Conservation (phyloP, 2,797 vertebrate genomes). For the Melanotaenia maccullochi region DNA sequence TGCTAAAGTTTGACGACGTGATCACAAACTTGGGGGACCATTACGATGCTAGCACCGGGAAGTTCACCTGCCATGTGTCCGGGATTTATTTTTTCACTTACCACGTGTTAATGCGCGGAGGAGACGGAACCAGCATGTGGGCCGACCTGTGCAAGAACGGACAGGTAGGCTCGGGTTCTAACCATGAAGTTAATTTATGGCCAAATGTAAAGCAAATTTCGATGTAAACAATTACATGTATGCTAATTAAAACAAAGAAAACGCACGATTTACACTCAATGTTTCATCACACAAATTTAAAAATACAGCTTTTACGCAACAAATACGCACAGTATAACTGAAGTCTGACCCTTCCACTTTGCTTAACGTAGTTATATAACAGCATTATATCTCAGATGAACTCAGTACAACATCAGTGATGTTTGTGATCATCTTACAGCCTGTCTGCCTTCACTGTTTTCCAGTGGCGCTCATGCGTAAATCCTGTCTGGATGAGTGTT, state of each 20-base stretch:
- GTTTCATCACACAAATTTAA: neutral
- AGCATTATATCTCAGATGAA: neutral
- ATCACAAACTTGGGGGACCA: conserved; percentile 95
- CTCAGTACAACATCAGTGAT: neutral
- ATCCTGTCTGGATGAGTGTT: conserved; percentile 24
- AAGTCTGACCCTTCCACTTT: neutral
- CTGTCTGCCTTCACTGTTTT: conserved; percentile 3
- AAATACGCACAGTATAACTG: neutral
- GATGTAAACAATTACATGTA: no score
- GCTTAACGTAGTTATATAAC: neutral
- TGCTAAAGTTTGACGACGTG: conserved; percentile 96
- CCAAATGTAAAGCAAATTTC: no score
- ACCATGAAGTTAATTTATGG: no score
- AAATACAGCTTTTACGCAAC: conserved; percentile 44
- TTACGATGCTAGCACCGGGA: conserved; percentile 91
- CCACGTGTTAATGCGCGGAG: conserved; percentile 94
- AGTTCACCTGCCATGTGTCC: conserved; percentile 94
- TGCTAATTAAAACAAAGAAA: no score
- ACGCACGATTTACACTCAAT: neutral
- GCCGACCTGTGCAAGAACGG: conserved; percentile 98
- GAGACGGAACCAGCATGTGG: conserved; percentile 98
- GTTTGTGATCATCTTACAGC: neutral
- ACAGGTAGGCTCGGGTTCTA: conserved; percentile 80
- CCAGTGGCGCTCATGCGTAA: conserved; percentile 38
- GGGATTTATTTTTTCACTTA: conserved; percentile 98